Evolutionary conservation across 2,797 vertebrate genomes (phyloP).

Genomic region (Platyrinchus mystaceus): DNA sequence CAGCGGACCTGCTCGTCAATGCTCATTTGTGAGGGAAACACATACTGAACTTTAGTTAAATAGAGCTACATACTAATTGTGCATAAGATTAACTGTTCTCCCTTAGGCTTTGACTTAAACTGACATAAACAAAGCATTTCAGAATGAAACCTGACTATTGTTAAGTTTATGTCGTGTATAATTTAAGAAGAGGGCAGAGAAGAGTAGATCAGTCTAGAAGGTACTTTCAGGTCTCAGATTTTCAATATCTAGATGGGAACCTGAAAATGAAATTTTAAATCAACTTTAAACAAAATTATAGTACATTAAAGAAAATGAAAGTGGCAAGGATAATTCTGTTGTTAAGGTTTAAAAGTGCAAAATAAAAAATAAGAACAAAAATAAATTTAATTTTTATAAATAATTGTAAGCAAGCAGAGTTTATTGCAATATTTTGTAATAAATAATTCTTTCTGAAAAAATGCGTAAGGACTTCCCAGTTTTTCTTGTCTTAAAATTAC

Average conservation of each 20-base stretch:
- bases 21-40: neutral
- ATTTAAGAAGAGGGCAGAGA: neutral
- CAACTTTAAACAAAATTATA: neutral
- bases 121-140: neutral
- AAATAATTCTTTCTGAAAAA: neutral
- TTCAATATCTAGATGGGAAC: neutral
- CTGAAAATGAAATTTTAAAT: constrained; percentile 10
- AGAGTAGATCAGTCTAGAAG: neutral
- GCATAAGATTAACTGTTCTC: neutral
- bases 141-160: neutral
- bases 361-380: neutral
- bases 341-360: neutral
- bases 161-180: neutral
- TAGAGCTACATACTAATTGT: neutral
- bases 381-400: neutral
- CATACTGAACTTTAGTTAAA: neutral
- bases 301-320: neutral
- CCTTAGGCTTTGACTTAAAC: neutral
- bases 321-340: neutral
- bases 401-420: neutral
- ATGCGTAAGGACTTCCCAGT: neutral
- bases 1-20: neutral
- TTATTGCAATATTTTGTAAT: neutral
- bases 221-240: neutral
- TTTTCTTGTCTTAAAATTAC: neutral